Evolutionary conservation across 2,888 invertebrate species (phyloP), one percentile per base, ranked within the genome.

Genomic region (Cantharis nigra): DNA sequence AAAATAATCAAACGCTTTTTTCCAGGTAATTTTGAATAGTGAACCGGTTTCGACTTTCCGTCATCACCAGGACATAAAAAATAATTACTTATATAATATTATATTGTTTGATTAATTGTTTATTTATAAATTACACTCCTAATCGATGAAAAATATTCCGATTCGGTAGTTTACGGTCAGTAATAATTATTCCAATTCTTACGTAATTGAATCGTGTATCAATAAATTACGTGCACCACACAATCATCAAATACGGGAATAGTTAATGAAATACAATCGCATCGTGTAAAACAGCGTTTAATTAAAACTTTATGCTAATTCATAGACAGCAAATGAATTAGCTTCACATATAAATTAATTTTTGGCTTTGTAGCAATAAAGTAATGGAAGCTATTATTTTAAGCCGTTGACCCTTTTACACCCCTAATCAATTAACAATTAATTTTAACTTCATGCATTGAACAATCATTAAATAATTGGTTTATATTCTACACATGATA

Each of bases 321-420:
- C 65, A 67, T 16, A 67, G 23, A 67, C 9, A 23, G 65, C 26
- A 67, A 67, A 67, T 67, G 13, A 23, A 67, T 67, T 20, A n/a
- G 11, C 65, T n/a, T 49, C 49, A 49, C 49, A 49, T 49, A 49
- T n/a, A 49, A 49, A 49, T 49, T 49, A 49, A 49, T 49, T 49
- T 49, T 49, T n/a, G 49, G 49, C 9, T n/a, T 33, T n/a, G 49
- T 49, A 49, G 4, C 49, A 49, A 49, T 49, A 49, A 49, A 49
- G 49, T 49, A 49, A n/a, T 49, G n/a, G n/a, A 49, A 49, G 49
- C 49, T 49, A 49, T n/a, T 49, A 49, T 23, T 65, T 65, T 65
- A 23, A 67, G 65, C 65, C 65, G 65, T 67, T 67, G 65, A 67
- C 65, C 49, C 65, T 67, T 67, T 67, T 67, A 67, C 65, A 67